A percentile compares a stretch with the other conserved stretches of the same genome.
These are phyloP conservation scores for Poeciliopsis retropinna DNA, from an alignment of 2,113 vertebrate genomes.

Conservation along the genomic window DNA sequence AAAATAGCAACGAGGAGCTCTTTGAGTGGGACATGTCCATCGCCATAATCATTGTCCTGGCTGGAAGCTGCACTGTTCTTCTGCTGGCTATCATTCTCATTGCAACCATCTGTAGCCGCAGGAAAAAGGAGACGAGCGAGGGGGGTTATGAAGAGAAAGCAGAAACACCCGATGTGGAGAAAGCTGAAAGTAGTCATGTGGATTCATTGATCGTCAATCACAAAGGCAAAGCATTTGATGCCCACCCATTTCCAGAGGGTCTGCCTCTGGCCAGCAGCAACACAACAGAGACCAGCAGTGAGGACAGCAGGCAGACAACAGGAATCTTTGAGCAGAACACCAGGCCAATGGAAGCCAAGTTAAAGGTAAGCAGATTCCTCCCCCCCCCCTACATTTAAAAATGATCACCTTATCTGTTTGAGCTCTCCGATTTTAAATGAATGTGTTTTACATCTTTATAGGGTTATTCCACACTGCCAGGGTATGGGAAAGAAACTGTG, in stretches of 20 bases:
- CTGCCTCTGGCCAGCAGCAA: slow-evolving; percentile 80
- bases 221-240: slow-evolving; percentile 86
- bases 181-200: slow-evolving; percentile 79
- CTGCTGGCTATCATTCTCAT: slow-evolving; percentile 93
- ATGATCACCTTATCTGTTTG: slow-evolving; percentile 9
- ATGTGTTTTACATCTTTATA: slow-evolving; percentile 57
- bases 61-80: slow-evolving; percentile 92
- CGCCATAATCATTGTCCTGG: slow-evolving; percentile 91
- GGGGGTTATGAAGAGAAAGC: slow-evolving; percentile 65
- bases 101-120: slow-evolving; percentile 90
- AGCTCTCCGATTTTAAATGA: slow-evolving; percentile 2
- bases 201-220: slow-evolving; percentile 80
- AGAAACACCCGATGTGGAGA: slow-evolving; percentile 82
- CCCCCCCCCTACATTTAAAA: not conserved
- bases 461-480: slow-evolving; percentile 86
- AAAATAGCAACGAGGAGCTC: slow-evolving; percentile 71
- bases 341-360: slow-evolving; percentile 81
- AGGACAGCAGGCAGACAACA: slow-evolving; percentile 79
- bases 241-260: slow-evolving; percentile 86
- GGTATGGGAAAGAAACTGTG: slow-evolving; percentile 86
- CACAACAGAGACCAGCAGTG: slow-evolving; percentile 70
- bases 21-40: slow-evolving; percentile 91
- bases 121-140: slow-evolving; percentile 84
- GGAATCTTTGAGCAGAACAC: slow-evolving; percentile 88
- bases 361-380: slow-evolving; percentile 80